Percentiles rank a stretch among this genome's conserved stretches.
phyloP scores from a whole-genome alignment of 1,140 invertebrate genomes.

The Acromyrmex echinatior region DNA sequence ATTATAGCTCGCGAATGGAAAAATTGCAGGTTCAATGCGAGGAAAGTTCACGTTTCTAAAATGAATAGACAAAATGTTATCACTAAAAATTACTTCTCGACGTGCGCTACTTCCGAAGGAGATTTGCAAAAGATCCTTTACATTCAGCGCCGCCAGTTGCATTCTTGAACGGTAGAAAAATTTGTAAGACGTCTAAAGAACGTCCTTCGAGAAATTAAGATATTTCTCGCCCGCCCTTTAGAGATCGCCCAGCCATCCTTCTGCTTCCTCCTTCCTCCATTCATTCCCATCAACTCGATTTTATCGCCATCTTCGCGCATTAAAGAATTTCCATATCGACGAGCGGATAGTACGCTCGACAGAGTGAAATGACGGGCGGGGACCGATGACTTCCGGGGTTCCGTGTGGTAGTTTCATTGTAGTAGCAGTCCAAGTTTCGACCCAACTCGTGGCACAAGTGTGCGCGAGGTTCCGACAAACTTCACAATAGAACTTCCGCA shows the following conservation, averaged over 20 bases:
- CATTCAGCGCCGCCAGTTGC: not conserved
- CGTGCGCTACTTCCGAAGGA: not conserved
- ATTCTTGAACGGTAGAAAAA: not conserved
- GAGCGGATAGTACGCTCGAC: not conserved
- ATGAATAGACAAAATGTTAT: not conserved
- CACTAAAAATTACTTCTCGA: not conserved
- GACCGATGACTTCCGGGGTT: slow-evolving; percentile 69
- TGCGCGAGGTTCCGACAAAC: slow-evolving; percentile 42
- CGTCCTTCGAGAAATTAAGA: slow-evolving; percentile 29
- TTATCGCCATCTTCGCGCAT: slow-evolving; percentile 24
- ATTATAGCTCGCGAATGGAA: not conserved
- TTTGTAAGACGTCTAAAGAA: not conserved
- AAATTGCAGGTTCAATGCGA: slow-evolving; percentile 37
- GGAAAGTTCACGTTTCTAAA: slow-evolving; percentile 26
- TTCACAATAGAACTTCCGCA: slow-evolving; percentile 69
- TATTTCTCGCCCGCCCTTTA: not conserved
- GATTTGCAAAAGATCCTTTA: not conserved
- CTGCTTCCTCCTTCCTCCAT: not conserved
- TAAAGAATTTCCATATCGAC: slow-evolving; percentile 56
- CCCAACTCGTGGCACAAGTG: slow-evolving; percentile 33
- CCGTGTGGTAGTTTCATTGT: slow-evolving; percentile 40
- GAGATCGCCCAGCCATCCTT: not conserved
- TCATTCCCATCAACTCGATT: not conserved
- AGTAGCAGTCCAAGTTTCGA: slow-evolving; percentile 54
- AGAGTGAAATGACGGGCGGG: slow-evolving; percentile 59